Base-by-base conservation (phyloP, 2,113 vertebrate species). In the Hipposideros armiger region DNA sequence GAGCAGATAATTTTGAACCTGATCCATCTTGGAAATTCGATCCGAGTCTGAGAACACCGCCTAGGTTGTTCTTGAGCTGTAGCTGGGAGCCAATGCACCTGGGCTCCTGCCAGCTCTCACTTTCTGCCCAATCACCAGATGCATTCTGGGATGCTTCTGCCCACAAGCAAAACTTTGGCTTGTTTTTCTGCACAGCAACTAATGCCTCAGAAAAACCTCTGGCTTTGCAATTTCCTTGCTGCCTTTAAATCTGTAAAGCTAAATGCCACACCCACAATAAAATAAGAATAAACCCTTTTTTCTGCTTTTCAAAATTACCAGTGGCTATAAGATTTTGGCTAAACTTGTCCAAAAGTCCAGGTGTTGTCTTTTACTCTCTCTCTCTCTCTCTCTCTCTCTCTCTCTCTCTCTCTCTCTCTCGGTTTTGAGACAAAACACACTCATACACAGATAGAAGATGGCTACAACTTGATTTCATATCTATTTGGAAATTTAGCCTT, bases 131-230 rank as follows among this genome's bases (percentile, higher is more conserved):
- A 5, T 10, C 91, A 66, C 89, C 92, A 93, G 96, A 50, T 83
- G 97, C 95, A 95, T 97, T 97, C 94, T 98, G 97, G 97, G 97
- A 97, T 96, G 95, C 90, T 96, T 98, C 93, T 98, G 96, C 97
- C 97, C 95, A 98, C 97, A 98, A 97, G 98, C 96, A 96, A 96
- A 98, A 97, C 74, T 96, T 97, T 42, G 8, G 76, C 70, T 93
- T 96, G 42, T 95, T 98, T 98, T 96, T 95, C 96, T 96, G 97
- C 78, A 94, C 69, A 9, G 3, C 90, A 97, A 94, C 85, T 85
- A 97, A 96, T 97, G 89, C 58, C 87, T 97, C 82, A 94, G 96
- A 83, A 97, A 94, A 97, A 85, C 20, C 64, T 24, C 56, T 83
- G 58, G 64, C 77, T 95, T 97, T 95, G 92, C 89, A 78, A 52